These are phyloP conservation scores for Nomada hirtipes DNA, from an alignment of 2,888 invertebrate species.

Conservation along the genomic window DNA sequence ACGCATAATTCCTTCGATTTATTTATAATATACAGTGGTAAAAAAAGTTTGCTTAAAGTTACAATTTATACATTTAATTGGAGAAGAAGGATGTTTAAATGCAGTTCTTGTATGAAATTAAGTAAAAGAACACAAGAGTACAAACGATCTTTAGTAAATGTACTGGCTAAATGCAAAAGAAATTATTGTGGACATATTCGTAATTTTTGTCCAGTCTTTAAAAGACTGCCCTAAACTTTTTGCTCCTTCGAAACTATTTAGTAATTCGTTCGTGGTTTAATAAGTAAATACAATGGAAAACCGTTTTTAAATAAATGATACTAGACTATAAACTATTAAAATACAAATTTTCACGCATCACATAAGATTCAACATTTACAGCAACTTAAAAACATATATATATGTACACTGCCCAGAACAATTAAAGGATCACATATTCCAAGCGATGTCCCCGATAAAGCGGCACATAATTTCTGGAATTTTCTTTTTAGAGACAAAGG, in stretches of 20 bases:
- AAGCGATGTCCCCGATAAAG: too few relatives aligned
- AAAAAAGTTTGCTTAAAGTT: background rate
- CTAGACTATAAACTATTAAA: conserved; percentile 9
- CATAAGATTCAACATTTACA: conserved; percentile 3
- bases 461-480: too few relatives aligned
- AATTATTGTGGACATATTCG: background rate
- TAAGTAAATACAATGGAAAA: background rate
- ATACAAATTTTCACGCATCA: conserved; percentile 15
- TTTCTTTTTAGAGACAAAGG: too few relatives aligned
- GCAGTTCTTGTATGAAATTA: too few relatives aligned
- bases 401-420: conserved; percentile 9
- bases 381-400: conserved; percentile 5
- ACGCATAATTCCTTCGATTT: background rate
- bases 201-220: too few relatives aligned
- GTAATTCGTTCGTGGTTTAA: background rate
- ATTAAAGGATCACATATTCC: background rate
- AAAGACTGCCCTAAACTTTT: too few relatives aligned
- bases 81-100: too few relatives aligned
- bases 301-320: conserved; percentile 37
- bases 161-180: background rate
- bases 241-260: too few relatives aligned
- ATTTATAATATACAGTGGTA: background rate
- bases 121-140: background rate
- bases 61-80: background rate
- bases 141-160: background rate